A percentile compares a stretch with the other conserved stretches of the same genome.
Conservation (phyloP, 2,888 invertebrate species). For the Eupsilia transversa region DNA sequence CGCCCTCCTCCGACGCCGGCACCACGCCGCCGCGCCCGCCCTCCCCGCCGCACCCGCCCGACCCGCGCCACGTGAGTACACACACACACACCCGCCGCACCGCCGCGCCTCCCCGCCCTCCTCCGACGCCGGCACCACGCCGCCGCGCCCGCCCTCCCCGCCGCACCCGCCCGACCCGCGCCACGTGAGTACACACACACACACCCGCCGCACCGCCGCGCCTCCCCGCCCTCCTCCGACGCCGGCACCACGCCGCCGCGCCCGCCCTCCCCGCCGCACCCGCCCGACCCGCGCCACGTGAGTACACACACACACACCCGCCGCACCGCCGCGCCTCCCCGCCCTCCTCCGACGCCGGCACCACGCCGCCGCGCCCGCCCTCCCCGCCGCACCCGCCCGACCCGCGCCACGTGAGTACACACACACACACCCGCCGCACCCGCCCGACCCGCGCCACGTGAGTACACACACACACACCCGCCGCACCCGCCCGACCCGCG, state of each 20-base stretch:
- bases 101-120: constrained; percentile 34
- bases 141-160: constrained; percentile 58
- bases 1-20: not conserved
- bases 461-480: constrained; percentile 9
- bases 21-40: constrained; percentile 58
- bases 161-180: constrained; percentile 47
- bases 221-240: constrained; percentile 4
- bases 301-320: constrained; percentile 30
- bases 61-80: constrained; percentile 37
- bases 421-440: constrained; percentile 12
- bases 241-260: constrained; percentile 47
- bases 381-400: constrained; percentile 46
- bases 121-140: constrained; percentile 8
- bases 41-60: constrained; percentile 45
- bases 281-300: constrained; percentile 46
- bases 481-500: constrained; percentile 45
- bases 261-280: constrained; percentile 50
- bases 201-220: constrained; percentile 33
- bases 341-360: constrained; percentile 42
- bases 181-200: constrained; percentile 19
- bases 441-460: constrained; percentile 19
- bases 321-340: constrained; percentile 45
- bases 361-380: constrained; percentile 64
- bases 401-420: constrained; percentile 34
- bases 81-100: constrained; percentile 3